A percentile compares a stretch with the other conserved stretches of the same genome.
phyloP scores from a whole-genome alignment of 35 echinoderm and acorn worm species.

The Nesometra sesokonis region DNA sequence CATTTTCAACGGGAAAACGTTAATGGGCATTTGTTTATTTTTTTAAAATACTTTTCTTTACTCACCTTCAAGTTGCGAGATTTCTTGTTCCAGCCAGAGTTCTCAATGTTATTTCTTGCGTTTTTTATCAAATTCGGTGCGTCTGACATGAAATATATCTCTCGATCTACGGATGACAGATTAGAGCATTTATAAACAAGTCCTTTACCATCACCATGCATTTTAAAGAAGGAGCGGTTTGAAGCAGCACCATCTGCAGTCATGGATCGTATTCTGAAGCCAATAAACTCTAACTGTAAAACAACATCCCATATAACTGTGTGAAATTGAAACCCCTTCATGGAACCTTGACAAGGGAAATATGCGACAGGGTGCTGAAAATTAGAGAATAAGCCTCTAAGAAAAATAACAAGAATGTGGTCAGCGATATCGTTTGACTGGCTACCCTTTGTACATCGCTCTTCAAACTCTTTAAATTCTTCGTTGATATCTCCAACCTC shows the following conservation, averaged over 20 bases:
- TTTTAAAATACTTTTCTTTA: too few species aligned
- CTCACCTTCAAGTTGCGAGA: too few species aligned
- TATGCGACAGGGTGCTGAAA: not conserved
- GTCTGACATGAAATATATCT: too few species aligned
- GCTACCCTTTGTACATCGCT: not conserved
- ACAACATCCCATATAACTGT: not conserved
- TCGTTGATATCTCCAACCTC: conserved; percentile 26
- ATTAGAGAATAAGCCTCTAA: conserved; percentile 23
- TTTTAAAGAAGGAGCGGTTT: conserved; percentile 20
- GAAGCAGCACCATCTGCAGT: conserved; percentile 22
- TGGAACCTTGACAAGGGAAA: not conserved
- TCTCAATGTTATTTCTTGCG: too few species aligned
- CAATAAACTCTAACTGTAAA: not conserved
- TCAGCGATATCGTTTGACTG: conserved; percentile 2
- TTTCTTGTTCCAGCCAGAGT: too few species aligned
- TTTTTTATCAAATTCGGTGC: too few species aligned
- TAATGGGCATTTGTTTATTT: too few species aligned
- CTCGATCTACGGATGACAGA: not conserved
- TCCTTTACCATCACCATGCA: not conserved
- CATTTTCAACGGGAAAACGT: too few species aligned
- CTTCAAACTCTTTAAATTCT: conserved; percentile 19
- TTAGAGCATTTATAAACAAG: not conserved
- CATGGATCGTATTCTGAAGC: conserved; percentile 6
- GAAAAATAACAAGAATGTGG: conserved; percentile 22
- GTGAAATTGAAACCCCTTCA: not conserved